Percentiles rank a stretch among this genome's conserved stretches.
These are phyloP conservation scores for Trichogramma evanescens DNA, from an alignment of 2,888 invertebrate genomes.

Conservation along the genomic window DNA sequence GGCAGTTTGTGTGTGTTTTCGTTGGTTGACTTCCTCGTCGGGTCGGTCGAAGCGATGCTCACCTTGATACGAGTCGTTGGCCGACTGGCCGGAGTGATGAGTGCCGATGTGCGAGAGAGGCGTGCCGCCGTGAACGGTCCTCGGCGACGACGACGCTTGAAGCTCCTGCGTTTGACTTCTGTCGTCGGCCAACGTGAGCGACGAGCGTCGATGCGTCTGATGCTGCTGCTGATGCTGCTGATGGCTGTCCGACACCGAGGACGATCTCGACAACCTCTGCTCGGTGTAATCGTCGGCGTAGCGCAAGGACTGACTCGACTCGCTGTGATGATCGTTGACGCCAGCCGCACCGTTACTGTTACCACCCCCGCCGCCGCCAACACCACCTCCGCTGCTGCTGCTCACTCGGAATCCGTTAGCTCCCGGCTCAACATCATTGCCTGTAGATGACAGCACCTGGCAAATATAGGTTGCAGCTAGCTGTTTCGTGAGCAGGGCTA, in stretches of 20 bases:
- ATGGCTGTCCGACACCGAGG: constrained; percentile 31
- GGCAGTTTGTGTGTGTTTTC: not conserved
- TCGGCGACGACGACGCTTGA: constrained; percentile 44
- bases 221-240: not conserved
- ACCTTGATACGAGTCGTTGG: constrained; percentile 50
- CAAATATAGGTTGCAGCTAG: constrained; percentile 49
- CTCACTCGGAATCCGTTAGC: constrained; percentile 50
- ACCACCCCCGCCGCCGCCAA: not conserved
- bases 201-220: not conserved
- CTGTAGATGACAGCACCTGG: constrained; percentile 52
- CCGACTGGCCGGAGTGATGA: constrained; percentile 56
- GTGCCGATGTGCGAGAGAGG: constrained; percentile 82
- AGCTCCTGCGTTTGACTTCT: constrained; percentile 33
- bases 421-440: constrained; percentile 50
- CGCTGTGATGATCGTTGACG: too few species aligned
- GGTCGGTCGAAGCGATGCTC: not conserved
- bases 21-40: not conserved
- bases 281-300: constrained; percentile 38
- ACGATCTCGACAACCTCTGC: constrained; percentile 40
- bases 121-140: constrained; percentile 73
- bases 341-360: too few species aligned
- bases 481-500: constrained; percentile 45
- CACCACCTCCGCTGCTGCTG: constrained; percentile 25
- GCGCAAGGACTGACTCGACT: constrained; percentile 21
- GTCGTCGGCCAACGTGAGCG: constrained; percentile 1